phyloP scores from a whole-genome alignment of 2,888 invertebrate genomes.

The Lacanobia wlatinum region DNA sequence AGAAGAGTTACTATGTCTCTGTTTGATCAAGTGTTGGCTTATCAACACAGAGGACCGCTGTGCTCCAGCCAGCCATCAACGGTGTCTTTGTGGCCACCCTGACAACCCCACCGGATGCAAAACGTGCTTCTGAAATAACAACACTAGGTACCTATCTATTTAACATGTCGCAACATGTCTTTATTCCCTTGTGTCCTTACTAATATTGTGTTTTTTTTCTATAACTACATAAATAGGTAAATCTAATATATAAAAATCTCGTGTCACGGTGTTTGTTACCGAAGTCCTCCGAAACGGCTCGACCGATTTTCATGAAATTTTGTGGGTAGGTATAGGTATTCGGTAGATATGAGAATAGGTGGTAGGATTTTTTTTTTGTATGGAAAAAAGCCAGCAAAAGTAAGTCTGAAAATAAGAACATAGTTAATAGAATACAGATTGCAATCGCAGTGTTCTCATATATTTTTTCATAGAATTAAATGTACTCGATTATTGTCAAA shows the following conservation, averaged over 20 bases:
- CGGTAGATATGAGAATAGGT: no score
- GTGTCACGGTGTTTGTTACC: no score
- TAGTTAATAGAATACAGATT: background rate
- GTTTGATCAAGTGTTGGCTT: slow-evolving; percentile 88
- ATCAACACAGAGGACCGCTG: slow-evolving; percentile 80
- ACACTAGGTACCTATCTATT: slow-evolving; percentile 53
- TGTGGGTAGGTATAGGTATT: no score
- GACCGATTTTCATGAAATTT: no score
- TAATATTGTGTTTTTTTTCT: no score
- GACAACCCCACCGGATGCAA: slow-evolving; percentile 82
- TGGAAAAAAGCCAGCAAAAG: background rate
- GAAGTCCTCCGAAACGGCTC: no score
- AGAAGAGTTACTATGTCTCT: slow-evolving; percentile 68
- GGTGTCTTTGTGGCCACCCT: slow-evolving; percentile 76
- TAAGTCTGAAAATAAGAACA: background rate
- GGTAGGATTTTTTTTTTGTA: no score
- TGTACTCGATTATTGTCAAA: background rate
- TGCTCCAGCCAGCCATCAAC: slow-evolving; percentile 73
- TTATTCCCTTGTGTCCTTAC: slow-evolving; percentile 28
- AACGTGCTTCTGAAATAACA: slow-evolving; percentile 65
- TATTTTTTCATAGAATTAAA: no score
- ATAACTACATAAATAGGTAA: no score
- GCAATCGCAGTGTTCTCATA: background rate
- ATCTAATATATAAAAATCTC: no score
- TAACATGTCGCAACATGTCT: slow-evolving; percentile 59